These are phyloP conservation scores for Ctena decussata DNA, from an alignment of 2,888 invertebrate genomes.

Conservation along the genomic window DNA sequence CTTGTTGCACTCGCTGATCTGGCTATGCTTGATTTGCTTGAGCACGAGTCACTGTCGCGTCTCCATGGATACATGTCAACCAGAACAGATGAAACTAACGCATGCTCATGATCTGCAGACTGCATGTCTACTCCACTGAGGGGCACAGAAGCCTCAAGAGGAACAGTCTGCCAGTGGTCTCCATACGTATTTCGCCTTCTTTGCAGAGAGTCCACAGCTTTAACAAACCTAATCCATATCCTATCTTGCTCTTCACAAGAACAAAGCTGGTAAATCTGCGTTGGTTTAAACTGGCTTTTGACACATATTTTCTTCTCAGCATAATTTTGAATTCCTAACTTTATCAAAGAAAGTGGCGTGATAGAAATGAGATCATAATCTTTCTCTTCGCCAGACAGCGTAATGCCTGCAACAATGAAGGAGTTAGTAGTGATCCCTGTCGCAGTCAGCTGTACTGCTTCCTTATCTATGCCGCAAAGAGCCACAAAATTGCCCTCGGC, in stretches of 20 bases:
- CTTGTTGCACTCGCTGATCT: not conserved
- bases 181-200: not conserved
- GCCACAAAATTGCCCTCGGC: conserved; percentile 12
- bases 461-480: not conserved
- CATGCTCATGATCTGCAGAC: not conserved
- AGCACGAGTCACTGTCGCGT: not conserved
- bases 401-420: conserved; percentile 4
- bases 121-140: not conserved
- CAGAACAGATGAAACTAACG: not conserved
- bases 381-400: not conserved
- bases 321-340: conserved; percentile 3
- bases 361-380: conserved; percentile 14
- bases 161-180: not conserved
- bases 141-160: not conserved
- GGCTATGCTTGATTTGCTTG: not conserved
- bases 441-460: conserved; percentile 5
- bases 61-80: not conserved
- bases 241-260: not conserved
- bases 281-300: not conserved
- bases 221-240: conserved; percentile 6
- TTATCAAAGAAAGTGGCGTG: not conserved
- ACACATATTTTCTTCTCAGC: conserved; percentile 6
- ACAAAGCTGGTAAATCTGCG: conserved; percentile 6
- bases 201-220: not conserved
- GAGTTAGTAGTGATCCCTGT: conserved; percentile 5